phyloP scores from a whole-genome alignment of 2,113 vertebrate genomes.

The Alethe castanea region DNA sequence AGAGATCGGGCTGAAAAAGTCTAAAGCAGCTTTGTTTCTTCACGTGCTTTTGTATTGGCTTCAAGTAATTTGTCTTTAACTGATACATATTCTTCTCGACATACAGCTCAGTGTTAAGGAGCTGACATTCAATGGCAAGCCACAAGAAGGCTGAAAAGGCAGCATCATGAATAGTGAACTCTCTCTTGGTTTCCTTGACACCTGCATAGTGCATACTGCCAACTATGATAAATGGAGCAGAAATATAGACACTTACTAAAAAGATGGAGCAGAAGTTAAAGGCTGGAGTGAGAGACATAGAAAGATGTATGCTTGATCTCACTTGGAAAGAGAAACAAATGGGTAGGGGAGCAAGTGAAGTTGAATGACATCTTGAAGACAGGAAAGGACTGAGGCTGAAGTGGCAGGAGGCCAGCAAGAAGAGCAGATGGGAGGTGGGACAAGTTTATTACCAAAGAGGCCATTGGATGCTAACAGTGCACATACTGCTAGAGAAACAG shows the following conservation, averaged over 20 bases:
- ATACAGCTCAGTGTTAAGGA: constrained; percentile 6
- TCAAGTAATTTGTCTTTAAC: constrained; percentile 30
- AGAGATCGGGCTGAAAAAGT: neutral
- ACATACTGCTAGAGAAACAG: constrained; percentile 59
- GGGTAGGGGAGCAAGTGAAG: constrained; percentile 37
- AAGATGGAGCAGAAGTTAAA: constrained; percentile 58
- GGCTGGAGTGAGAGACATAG: constrained; percentile 38
- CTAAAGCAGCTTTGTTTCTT: neutral
- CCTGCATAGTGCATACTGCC: constrained; percentile 51
- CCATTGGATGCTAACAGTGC: constrained; percentile 56
- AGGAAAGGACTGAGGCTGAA: constrained; percentile 52
- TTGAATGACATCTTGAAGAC: constrained; percentile 68
- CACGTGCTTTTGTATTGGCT: neutral
- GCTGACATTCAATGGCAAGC: neutral
- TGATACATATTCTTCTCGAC: constrained; percentile 20
- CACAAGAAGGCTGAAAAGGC: constrained; percentile 9
- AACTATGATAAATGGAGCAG: constrained; percentile 70
- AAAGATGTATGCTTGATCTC: constrained; percentile 55
- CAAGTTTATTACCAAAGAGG: constrained; percentile 62
- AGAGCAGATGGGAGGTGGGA: constrained; percentile 74
- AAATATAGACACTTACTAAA: constrained; percentile 63
- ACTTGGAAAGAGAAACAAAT: constrained; percentile 64
- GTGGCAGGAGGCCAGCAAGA: constrained; percentile 66
- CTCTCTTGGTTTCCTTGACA: constrained; percentile 60
- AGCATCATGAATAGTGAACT: constrained; percentile 50